Conservation (phyloP, 2,888 invertebrate species). For the Alloscopus bannaensis region DNA sequence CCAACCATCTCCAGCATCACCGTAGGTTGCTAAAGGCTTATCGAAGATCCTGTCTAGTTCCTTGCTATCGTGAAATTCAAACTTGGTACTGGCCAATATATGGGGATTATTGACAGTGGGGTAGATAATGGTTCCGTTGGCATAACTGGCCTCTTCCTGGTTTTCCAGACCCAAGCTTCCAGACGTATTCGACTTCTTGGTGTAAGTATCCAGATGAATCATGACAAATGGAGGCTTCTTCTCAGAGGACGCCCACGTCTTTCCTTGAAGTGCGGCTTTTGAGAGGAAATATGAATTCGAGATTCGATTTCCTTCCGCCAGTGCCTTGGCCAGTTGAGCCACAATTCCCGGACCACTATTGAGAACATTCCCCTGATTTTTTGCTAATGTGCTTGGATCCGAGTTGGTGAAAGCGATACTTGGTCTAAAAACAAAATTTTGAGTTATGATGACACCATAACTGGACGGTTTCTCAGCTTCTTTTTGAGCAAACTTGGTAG, state of each 20-base stretch:
- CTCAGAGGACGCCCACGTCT: slow-evolving; percentile 26
- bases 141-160: slow-evolving; percentile 47
- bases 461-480: slow-evolving; percentile 43
- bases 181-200: slow-evolving; percentile 48
- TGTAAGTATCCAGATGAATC: slow-evolving; percentile 55
- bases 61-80: slow-evolving; percentile 50
- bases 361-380: slow-evolving; percentile 32
- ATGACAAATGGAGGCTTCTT: slow-evolving; percentile 59
- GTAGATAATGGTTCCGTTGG: slow-evolving; percentile 60
- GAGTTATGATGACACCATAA: slow-evolving; percentile 55
- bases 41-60: slow-evolving; percentile 54
- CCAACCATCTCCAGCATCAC: slow-evolving; percentile 22
- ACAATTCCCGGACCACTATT: slow-evolving; percentile 53
- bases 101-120: slow-evolving; percentile 45
- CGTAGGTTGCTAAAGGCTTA: slow-evolving; percentile 44
- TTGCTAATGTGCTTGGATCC: slow-evolving; percentile 29
- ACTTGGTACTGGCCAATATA: slow-evolving; percentile 57
- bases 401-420: slow-evolving; percentile 41
- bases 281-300: slow-evolving; percentile 50
- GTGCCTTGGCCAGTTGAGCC: slow-evolving; percentile 53
- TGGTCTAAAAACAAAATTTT: slow-evolving; percentile 45
- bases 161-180: slow-evolving; percentile 29
- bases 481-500: not conserved
- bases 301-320: slow-evolving; percentile 55
- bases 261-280: slow-evolving; percentile 17